Percentiles rank a stretch among this genome's conserved stretches.
phyloP scores from a whole-genome alignment of 2,797 vertebrate species.

The Crax fasciolata region DNA sequence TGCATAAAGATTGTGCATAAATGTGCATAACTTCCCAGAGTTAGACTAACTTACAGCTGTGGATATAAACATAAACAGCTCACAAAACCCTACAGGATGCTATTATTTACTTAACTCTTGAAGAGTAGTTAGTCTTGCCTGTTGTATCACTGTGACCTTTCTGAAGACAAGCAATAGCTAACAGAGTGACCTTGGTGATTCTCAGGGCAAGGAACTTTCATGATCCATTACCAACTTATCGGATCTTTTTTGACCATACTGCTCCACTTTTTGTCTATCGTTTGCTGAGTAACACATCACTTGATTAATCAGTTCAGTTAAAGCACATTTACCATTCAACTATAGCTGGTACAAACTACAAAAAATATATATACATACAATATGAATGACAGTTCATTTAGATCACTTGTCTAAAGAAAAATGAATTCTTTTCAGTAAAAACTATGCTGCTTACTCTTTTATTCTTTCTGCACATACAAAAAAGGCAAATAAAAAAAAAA shows the following conservation, averaged over 20 bases:
- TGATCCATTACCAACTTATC: not conserved
- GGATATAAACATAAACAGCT: not conserved
- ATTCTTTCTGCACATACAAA: not conserved
- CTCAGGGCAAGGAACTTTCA: conserved; percentile 15
- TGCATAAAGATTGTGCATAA: not conserved
- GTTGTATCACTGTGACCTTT: conserved; percentile 1
- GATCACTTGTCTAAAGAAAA: not conserved
- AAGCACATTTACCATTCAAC: not conserved
- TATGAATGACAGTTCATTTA: not conserved
- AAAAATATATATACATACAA: not conserved
- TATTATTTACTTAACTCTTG: conserved; percentile 27
- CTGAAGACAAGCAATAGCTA: not conserved
- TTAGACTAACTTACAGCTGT: not conserved
- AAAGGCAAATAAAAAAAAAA: too few species aligned
- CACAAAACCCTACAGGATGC: not conserved
- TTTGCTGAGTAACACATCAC: not conserved
- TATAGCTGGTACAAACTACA: not conserved
- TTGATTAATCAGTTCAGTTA: not conserved
- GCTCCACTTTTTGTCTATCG: not conserved
- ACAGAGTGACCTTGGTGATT: conserved; percentile 20
- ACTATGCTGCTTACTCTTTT: not conserved
- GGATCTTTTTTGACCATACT: not conserved
- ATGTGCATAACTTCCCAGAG: not conserved
- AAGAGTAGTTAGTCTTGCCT: conserved; percentile 15
- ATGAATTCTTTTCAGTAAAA: not conserved